Base-by-base conservation (phyloP, 2,113 vertebrate genomes). In the Pungitius pungitius region DNA sequence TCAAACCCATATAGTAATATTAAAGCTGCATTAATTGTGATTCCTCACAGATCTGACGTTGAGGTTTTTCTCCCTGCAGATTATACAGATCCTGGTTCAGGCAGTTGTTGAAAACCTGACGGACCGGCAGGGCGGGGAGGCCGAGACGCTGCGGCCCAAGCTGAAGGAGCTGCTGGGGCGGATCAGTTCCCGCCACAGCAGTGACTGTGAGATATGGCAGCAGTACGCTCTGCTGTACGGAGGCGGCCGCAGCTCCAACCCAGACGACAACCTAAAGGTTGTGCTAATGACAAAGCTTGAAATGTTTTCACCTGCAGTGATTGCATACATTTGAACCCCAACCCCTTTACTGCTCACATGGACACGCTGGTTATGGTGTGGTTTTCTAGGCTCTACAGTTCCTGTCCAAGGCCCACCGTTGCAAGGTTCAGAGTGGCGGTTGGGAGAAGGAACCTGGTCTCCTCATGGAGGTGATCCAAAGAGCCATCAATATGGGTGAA, bases 331-430 rank as follows among this genome's bases (percentile, higher is more conserved):
- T 67, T 39, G 8, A 26, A 24, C 11, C n/a, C n/a, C n/a, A n/a
- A n/a, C n/a, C n/a, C n/a, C n/a, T n/a, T n/a, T n/a, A n/a, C n/a
- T n/a, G n/a, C n/a, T n/a, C n/a, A n/a, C n/a, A n/a, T n/a, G n/a
- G n/a, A n/a, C n/a, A n/a, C n/a, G n/a, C n/a, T n/a, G n/a, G 27
- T 33, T 22, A 13, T 14, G 11, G 0, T 60, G 8, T 55, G 24
- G 54, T 49, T 54, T 85, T 90, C n/a, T 73, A 99, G 97, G 95
- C 95, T 0, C 92, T 98, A 51, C 96, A 97, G 89, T 99, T 91
- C 89, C 91, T 99, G 83, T 94, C 84, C 24, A 99, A 98, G 86
- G 96, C 97, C 15, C 94, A 97, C 87, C 97, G 95, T 82, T 99
- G 96, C 89, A 94, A 96, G 86, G 92, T 94, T 15, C 97, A 98